Base-by-base conservation (phyloP, 2,888 invertebrate genomes). In the Torymus texanus region DNA sequence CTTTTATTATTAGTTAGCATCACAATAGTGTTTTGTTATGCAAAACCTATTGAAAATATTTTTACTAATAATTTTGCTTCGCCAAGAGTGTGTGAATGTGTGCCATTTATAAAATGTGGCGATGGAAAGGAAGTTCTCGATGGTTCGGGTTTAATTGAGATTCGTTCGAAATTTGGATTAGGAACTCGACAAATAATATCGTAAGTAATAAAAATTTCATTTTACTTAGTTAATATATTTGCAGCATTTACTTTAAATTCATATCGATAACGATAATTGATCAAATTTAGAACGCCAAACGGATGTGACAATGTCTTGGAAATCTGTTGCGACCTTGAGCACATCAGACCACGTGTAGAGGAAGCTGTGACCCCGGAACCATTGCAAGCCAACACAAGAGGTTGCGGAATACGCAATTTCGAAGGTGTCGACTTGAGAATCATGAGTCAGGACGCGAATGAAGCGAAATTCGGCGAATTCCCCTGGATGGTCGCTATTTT, bases 401-500 rank as follows among this genome's bases (percentile, higher is more conserved):
- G 94, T 11, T 97, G 96, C 85, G 97, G 97, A 0, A 92, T 92
- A 86, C 92, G 94, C 14, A 94, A 96, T 87, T 91, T 93, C 0
- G 92, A 94, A 0, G 96, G 96, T 0, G 92, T 96, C 0, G 94
- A 94, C 3, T 93, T 95, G 83, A 91, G 94, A 24, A 95, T 95
- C 56, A 94, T 92, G 0, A 91, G 94, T 0, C 16, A 53, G 8
- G 92, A 92, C 13, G 87, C 94, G 80, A 92, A 93, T 55, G 95
- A 95, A 87, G 92, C 93, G 0, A 93, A 95, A 85, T 95, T 94
- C 82, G 96, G 94, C 0, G 96, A 96, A 89, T 95, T 95, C 87
- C 95, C 96, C 0, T 96, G 96, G 96, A 95, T 95, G 94, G 93
- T 94, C 0, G 95, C 95, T 0, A 91, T 96, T 29, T 88, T 95